These are phyloP conservation scores for Mythimna lalbum DNA, from an alignment of 2,888 invertebrate species.

Conservation along the genomic window DNA sequence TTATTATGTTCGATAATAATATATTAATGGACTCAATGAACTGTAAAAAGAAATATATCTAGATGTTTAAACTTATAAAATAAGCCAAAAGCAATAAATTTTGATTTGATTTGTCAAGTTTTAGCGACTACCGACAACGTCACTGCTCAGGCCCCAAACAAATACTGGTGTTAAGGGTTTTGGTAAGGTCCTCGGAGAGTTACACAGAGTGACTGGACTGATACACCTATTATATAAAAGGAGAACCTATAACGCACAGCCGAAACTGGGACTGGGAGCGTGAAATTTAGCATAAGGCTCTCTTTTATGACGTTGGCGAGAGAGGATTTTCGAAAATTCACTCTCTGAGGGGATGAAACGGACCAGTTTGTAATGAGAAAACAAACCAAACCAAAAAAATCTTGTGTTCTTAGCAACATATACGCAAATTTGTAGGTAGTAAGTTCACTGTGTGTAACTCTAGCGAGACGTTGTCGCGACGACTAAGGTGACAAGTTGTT, in stretches of 20 bases:
- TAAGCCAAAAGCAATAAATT: neutral
- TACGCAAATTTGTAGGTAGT: neutral
- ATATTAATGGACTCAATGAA: neutral
- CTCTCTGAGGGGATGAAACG: too few species aligned
- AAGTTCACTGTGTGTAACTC: slow-evolving; percentile 52
- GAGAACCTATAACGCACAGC: too few species aligned
- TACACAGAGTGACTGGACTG: slow-evolving; percentile 43
- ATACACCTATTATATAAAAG: neutral
- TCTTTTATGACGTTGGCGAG: too few species aligned
- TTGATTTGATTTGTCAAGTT: neutral
- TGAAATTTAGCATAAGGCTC: too few species aligned
- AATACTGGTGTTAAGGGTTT: slow-evolving; percentile 59
- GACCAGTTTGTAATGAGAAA: too few species aligned
- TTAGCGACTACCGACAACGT: slow-evolving; percentile 20
- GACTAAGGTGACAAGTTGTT: slow-evolving; percentile 73
- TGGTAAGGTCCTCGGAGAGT: slow-evolving; percentile 55
- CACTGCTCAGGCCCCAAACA: slow-evolving; percentile 42
- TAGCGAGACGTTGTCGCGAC: slow-evolving; percentile 51
- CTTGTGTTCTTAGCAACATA: neutral
- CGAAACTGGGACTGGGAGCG: too few species aligned
- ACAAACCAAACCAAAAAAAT: too few species aligned
- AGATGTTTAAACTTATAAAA: neutral
- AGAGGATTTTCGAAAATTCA: too few species aligned
- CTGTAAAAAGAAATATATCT: neutral
- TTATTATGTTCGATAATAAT: neutral